Base-by-base conservation (phyloP, 2,888 invertebrate genomes). In the Eutolmus rufibarbis region DNA sequence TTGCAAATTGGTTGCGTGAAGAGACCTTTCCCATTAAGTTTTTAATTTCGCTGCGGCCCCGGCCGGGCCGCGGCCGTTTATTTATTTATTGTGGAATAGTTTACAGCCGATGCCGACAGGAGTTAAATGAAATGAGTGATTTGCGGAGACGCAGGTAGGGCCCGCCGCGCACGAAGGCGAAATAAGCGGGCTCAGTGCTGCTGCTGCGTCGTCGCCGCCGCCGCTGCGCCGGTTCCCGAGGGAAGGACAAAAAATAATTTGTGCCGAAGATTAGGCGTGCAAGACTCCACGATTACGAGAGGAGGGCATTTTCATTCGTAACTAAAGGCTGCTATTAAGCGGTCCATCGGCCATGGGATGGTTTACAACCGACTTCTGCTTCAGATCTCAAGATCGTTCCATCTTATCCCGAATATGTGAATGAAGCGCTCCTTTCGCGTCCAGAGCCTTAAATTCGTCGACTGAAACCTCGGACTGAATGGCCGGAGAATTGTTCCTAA, bases 121-220 rank as follows among this genome's bases (percentile, higher is more conserved):
- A 88, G 88, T 88, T 88, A 84, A 88, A 88, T 78, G 88, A 88
- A 88, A 84, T 88, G 88, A 88, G 77, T 86, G 86, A 88, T 88
- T 88, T 87, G 84, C 86, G 86, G 85, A 87, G 76, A 86, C 56
- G 86, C 77, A 51, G 74, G 43, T 43, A 28, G 85, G 37, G 85
- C 28, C 4, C 74, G 43, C 46, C 23, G 37, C 51, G 86, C 79
- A 86, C 86, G 87, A 79, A 86, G 28, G 86, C 82, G 86, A 86
- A 88, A 86, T 57, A 23, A 57, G 57, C n/a, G 23, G 19, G n/a
- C 34, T 34, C 34, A 7, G 7, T 34, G 34, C 34, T 34, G 34
- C 34, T 34, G 34, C 34, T 34, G 34, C 34, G 46, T 31, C 34
- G 79, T 34, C n/a, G n/a, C 1, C 51, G 51, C 7, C 51, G 51